A percentile compares a stretch with the other conserved stretches of the same genome.
phyloP scores from a whole-genome alignment of 2,113 vertebrate species.

The Eulacestoma nigropectus region DNA sequence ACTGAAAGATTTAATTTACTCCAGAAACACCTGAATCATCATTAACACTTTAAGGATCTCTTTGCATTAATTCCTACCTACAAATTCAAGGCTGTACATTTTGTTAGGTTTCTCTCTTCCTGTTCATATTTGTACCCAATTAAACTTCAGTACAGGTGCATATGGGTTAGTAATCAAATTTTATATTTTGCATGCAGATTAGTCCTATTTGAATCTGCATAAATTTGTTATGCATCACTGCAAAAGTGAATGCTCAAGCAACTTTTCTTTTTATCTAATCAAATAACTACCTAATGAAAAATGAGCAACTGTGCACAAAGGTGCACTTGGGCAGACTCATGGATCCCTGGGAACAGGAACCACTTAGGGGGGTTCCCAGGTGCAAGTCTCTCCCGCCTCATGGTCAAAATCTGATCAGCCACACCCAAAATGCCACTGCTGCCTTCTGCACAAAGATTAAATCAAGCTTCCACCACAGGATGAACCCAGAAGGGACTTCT shows the following conservation, averaged over 20 bases:
- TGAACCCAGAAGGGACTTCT: background rate
- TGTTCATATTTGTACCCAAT: slow-evolving; percentile 65
- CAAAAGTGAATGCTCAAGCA: slow-evolving; percentile 76
- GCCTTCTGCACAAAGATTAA: background rate
- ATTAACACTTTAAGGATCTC: slow-evolving; percentile 45
- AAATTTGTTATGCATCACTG: slow-evolving; percentile 73
- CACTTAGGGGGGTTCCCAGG: background rate
- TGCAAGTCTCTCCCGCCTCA: fast-evolving
- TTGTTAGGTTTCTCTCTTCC: slow-evolving; percentile 62
- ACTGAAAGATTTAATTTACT: slow-evolving; percentile 21
- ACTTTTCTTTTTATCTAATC: slow-evolving; percentile 83
- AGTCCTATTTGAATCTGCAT: slow-evolving; percentile 72
- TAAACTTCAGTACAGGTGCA: slow-evolving; percentile 73
- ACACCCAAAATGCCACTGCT: background rate
- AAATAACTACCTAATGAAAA: slow-evolving; percentile 76
- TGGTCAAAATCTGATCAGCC: background rate
- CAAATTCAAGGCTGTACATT: slow-evolving; percentile 59
- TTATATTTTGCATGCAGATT: slow-evolving; percentile 74
- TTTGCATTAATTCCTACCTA: slow-evolving; percentile 45
- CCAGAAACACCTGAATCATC: slow-evolving; percentile 61
- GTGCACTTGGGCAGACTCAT: background rate
- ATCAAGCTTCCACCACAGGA: background rate
- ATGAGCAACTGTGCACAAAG: slow-evolving; percentile 62
- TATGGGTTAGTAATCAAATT: slow-evolving; percentile 69
- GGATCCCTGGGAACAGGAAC: background rate